Conservation (phyloP, 2,888 invertebrate species). For the Litoditis marina region DNA sequence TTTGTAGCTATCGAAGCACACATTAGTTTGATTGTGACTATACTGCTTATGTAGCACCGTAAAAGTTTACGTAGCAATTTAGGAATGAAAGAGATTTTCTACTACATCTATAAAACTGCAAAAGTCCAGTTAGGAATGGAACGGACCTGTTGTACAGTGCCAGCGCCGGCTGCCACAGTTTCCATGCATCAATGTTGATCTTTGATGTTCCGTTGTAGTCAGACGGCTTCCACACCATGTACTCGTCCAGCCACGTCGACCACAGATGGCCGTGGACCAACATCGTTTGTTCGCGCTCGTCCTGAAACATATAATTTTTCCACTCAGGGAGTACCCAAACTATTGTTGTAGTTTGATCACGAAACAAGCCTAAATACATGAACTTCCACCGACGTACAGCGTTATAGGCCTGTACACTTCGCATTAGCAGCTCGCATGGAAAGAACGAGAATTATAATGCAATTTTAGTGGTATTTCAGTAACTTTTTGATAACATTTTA, state of each 20-base stretch:
- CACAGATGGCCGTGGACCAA: constrained; percentile 55
- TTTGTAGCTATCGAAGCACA: no score
- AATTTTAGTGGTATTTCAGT: no score
- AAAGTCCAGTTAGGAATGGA: not conserved
- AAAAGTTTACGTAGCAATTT: no score
- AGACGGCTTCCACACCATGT: constrained; percentile 49
- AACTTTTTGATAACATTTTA: no score
- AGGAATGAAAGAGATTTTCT: no score
- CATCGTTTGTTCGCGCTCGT: constrained; percentile 59
- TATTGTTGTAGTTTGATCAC: no score
- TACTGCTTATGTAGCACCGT: no score
- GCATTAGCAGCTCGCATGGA: no score
- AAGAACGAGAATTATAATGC: no score
- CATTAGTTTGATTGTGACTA: no score
- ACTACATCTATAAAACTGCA: no score
- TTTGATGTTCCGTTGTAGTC: constrained; percentile 40
- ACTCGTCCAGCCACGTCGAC: constrained; percentile 58
- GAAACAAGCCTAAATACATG: not conserved
- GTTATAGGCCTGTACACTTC: no score
- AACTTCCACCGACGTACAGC: not conserved
- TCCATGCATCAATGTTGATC: constrained; percentile 46
- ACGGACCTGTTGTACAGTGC: constrained; percentile 56
- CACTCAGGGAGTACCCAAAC: not conserved
- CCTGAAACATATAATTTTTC: constrained; percentile 29
- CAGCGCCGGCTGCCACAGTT: constrained; percentile 59